Percentiles rank a stretch among this genome's conserved stretches.
These are phyloP conservation scores for Oenanthe melanoleuca DNA, from an alignment of 2,113 vertebrate species.

Conservation along the genomic window DNA sequence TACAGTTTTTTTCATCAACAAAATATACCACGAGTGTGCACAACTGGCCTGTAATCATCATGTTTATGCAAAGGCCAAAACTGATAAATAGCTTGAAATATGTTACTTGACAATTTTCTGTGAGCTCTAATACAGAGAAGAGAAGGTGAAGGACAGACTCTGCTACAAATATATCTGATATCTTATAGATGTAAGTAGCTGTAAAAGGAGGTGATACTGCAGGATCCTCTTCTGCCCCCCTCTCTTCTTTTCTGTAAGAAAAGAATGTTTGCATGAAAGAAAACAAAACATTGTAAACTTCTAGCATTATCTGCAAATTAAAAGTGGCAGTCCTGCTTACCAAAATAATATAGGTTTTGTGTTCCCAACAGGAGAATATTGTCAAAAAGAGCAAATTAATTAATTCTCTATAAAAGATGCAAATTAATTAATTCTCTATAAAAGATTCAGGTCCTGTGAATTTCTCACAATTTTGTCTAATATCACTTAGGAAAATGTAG, in stretches of 20 bases:
- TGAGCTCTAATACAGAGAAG: background rate
- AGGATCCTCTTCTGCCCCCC: background rate
- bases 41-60: background rate
- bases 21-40: background rate
- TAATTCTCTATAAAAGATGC: background rate
- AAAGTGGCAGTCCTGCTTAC: background rate
- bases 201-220: background rate
- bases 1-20: background rate
- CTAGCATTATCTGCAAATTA: background rate
- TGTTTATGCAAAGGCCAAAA: background rate
- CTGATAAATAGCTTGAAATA: background rate
- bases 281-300: background rate
- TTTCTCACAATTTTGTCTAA: background rate
- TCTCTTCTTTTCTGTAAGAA: background rate
- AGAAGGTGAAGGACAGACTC: background rate
- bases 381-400: conserved; percentile 6
- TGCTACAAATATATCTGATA: background rate
- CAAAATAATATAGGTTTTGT: background rate
- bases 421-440: conserved; percentile 9
- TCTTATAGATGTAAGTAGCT: background rate
- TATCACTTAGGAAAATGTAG: background rate
- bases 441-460: background rate
- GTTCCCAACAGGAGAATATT: background rate
- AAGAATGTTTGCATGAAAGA: background rate
- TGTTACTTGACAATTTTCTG: background rate